Conservation (phyloP, 2,797 vertebrate species). For the Cirrhinus mrigala region DNA sequence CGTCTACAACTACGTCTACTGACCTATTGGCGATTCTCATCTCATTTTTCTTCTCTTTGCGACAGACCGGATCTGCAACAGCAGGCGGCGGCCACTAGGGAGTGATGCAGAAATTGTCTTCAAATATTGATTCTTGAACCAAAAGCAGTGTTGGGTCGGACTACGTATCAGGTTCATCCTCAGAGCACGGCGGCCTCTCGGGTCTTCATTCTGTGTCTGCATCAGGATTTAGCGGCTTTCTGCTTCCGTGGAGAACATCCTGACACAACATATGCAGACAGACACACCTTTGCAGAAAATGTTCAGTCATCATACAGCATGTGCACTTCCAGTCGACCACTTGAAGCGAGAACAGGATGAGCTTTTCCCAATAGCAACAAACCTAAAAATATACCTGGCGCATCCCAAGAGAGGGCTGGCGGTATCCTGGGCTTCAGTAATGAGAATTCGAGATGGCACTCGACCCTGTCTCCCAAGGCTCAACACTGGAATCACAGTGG, state of each 20-base stretch:
- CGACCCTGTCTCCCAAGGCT: conserved; percentile 72
- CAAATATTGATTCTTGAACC: conserved; percentile 77
- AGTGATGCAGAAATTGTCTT: conserved; percentile 73
- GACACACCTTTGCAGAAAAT: conserved; percentile 21
- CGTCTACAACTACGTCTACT: conserved; percentile 15
- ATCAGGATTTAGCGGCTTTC: conserved; percentile 25
- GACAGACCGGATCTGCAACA: conserved; percentile 60
- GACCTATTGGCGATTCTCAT: conserved; percentile 38
- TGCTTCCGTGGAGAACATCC: conserved; percentile 7
- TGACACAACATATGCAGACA: conserved; percentile 25
- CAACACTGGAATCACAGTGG: conserved; percentile 62
- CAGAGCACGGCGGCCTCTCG: conserved; percentile 64
- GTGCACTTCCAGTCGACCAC: conserved; percentile 52
- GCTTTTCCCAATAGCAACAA: conserved; percentile 72
- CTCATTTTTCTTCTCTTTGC: conserved; percentile 46
- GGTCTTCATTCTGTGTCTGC: conserved; percentile 30
- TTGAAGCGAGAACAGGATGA: conserved; percentile 67
- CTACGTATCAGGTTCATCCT: conserved; percentile 68
- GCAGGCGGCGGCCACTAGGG: conserved; percentile 68
- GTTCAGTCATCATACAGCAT: neutral
- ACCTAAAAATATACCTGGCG: conserved; percentile 82
- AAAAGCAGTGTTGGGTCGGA: conserved; percentile 65
- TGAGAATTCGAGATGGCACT: conserved; percentile 78
- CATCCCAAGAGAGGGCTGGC: conserved; percentile 74
- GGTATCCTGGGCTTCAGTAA: conserved; percentile 80